These are phyloP conservation scores for Vanessa tameamea DNA, from an alignment of 1,140 invertebrate genomes.

Conservation along the genomic window DNA sequence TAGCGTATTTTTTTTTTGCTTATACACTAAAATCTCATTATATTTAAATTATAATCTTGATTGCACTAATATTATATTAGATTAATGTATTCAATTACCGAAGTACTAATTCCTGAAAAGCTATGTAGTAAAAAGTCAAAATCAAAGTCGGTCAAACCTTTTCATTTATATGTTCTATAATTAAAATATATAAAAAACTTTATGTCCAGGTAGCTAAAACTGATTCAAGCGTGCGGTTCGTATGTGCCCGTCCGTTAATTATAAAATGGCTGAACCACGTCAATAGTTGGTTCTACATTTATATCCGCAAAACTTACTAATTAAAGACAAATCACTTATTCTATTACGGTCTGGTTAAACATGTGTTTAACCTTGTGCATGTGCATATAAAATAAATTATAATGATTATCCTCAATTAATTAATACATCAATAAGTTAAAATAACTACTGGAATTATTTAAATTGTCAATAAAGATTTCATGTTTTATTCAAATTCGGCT, in stretches of 20 bases:
- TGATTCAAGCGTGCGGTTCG: background rate
- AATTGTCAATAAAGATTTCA: too few species aligned
- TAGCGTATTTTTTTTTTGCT: too few species aligned
- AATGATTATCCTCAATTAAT: background rate
- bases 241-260: constrained; percentile 3
- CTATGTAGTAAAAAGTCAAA: too few species aligned
- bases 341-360: background rate
- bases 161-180: background rate
- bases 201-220: background rate
- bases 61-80: too few species aligned
- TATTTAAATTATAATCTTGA: too few species aligned
- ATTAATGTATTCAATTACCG: too few species aligned
- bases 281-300: background rate
- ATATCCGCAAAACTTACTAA: background rate
- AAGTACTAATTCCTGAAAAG: too few species aligned
- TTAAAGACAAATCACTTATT: background rate
- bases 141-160: too few species aligned
- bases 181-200: background rate
- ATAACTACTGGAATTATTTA: too few species aligned
- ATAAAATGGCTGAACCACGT: constrained; percentile 3
- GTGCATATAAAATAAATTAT: background rate
- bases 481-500: too few species aligned
- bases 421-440: background rate
- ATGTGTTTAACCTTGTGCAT: background rate
- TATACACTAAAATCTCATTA: too few species aligned